Conservation (phyloP, 2,113 vertebrate species). For the Diphyllodes magnificus region DNA sequence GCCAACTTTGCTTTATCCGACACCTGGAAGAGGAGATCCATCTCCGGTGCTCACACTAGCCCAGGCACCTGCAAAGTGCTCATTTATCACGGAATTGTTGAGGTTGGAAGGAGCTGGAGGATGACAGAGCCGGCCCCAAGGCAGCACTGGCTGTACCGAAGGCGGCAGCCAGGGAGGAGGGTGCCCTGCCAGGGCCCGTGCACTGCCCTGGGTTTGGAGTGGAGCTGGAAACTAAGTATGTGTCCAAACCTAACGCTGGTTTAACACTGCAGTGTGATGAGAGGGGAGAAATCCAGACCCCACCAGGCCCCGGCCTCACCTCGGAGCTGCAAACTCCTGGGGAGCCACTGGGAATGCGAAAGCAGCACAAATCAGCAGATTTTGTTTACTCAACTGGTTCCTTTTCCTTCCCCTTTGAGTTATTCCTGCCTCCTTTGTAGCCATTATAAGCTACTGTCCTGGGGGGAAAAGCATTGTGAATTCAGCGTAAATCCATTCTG, state of each 20-base stretch:
- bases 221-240: neutral
- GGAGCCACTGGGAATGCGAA: neutral
- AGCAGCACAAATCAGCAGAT: neutral
- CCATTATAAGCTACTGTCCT: neutral
- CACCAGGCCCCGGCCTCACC: accelerated
- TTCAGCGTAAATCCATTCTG: neutral
- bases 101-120: neutral
- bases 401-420: neutral
- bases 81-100: accelerated
- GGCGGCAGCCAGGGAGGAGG: neutral
- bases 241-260: neutral
- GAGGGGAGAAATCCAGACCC: neutral
- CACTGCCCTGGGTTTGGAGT: accelerated
- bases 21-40: neutral
- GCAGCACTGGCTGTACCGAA: neutral
- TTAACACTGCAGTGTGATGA: accelerated
- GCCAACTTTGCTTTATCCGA: neutral
- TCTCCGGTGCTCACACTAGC: neutral
- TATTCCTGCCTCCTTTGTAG: neutral
- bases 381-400: neutral
- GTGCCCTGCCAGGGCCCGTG: accelerated
- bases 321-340: neutral
- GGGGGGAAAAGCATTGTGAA: neutral
- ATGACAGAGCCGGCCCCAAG: neutral
- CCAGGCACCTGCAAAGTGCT: neutral